A percentile compares a stretch with the other conserved stretches of the same genome.
Evolutionary conservation across 2,888 invertebrate genomes (phyloP).

Genomic region (Caprella mutica): DNA sequence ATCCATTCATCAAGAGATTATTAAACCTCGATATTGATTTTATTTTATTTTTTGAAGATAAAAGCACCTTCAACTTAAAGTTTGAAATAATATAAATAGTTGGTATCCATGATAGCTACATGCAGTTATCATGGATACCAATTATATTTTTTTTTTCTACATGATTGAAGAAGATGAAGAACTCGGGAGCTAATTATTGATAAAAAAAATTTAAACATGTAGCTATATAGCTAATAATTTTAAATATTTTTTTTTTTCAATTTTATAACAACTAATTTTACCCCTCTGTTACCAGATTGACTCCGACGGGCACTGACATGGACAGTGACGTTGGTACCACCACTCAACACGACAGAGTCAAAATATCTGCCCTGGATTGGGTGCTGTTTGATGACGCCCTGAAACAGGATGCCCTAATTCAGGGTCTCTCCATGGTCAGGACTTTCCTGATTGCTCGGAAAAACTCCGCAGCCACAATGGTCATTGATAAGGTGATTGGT

Average conservation of each 20-base stretch:
- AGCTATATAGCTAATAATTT: no score
- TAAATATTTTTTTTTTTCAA: neutral
- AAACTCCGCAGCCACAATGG: conserved; percentile 65
- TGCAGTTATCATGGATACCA: no score
- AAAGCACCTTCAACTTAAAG: no score
- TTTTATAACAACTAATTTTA: neutral
- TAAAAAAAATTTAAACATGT: no score
- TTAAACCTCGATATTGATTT: no score
- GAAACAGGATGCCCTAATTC: conserved; percentile 65
- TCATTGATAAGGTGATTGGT: conserved; percentile 54
- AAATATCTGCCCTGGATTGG: conserved; percentile 75
- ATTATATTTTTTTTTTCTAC: no score
- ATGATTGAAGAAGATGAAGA: no score
- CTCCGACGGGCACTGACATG: neutral
- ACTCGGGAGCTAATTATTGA: no score
- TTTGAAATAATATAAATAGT: no score
- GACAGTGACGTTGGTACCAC: conserved; percentile 45
- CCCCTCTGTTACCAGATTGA: neutral
- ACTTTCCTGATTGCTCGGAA: conserved; percentile 70
- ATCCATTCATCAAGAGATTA: no score
- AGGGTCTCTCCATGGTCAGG: conserved; percentile 79
- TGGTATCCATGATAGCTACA: no score
- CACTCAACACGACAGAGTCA: conserved; percentile 56
- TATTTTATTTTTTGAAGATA: no score
- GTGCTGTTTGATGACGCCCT: conserved; percentile 66